A percentile compares a stretch with the other conserved stretches of the same genome.
Evolutionary conservation across 2,113 vertebrate species (phyloP).

Genomic region (Daphoenositta chrysoptera): DNA sequence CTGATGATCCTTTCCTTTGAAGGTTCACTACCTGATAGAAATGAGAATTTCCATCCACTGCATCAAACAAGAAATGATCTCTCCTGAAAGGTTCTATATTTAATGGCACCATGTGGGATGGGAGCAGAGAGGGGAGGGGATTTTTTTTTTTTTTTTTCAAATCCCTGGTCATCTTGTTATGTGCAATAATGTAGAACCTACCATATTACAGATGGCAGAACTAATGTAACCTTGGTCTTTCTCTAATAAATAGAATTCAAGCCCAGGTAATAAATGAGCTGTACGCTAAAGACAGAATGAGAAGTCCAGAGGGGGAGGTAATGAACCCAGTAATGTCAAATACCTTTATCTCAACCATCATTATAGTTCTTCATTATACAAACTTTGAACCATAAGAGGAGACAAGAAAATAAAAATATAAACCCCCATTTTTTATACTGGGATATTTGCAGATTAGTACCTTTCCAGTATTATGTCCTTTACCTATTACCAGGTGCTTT

Average conservation of each 20-base stretch:
- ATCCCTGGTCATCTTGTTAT: not conserved
- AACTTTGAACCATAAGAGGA: not conserved
- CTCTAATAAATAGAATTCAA: not conserved
- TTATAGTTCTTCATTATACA: not conserved
- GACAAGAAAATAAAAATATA: not conserved
- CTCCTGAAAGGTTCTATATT: slow-evolving; percentile 30
- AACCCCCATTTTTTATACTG: not conserved
- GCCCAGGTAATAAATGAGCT: not conserved
- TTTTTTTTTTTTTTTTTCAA: not conserved
- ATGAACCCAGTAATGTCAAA: not conserved
- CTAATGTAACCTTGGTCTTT: not conserved
- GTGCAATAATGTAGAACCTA: not conserved
- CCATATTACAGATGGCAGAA: not conserved
- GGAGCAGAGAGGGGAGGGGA: not conserved
- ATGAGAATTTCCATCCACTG: slow-evolving; percentile 54
- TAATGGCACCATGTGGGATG: not conserved
- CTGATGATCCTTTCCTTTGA: slow-evolving; percentile 53
- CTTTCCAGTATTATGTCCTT: not conserved
- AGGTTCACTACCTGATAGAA: slow-evolving; percentile 62
- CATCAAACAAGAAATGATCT: slow-evolving; percentile 43
- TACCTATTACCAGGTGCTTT: not conserved
- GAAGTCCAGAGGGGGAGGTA: not conserved
- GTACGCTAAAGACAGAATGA: not conserved
- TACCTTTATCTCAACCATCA: not conserved
- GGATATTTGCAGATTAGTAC: not conserved